phyloP scores from a whole-genome alignment of 2,113 vertebrate species.

The Catagonus wagneri region DNA sequence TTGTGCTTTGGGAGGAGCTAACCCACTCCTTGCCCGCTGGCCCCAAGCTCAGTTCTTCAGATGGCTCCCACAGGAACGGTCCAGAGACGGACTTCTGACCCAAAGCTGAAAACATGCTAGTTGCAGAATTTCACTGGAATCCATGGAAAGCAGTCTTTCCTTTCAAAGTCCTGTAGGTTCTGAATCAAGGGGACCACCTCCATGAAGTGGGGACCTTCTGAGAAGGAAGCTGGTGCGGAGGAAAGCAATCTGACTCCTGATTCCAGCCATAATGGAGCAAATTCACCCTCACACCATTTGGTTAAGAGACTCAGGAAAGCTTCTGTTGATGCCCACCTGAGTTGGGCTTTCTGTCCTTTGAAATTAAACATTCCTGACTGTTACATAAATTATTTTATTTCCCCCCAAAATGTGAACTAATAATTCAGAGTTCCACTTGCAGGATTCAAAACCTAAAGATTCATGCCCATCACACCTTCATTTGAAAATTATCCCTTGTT shows the following conservation, averaged over 20 bases:
- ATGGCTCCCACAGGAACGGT: accelerated
- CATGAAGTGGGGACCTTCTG: not conserved
- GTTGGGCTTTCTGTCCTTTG: not conserved
- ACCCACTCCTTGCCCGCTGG: accelerated
- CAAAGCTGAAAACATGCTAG: not conserved
- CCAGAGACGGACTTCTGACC: not conserved
- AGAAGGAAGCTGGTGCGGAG: not conserved
- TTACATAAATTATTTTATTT: not conserved
- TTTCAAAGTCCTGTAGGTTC: not conserved
- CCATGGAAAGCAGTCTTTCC: not conserved
- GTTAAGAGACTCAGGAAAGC: not conserved
- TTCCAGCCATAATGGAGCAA: not conserved
- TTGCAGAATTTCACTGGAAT: not conserved
- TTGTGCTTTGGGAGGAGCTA: not conserved
- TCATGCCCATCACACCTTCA: not conserved
- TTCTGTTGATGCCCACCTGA: not conserved
- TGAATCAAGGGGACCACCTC: not conserved
- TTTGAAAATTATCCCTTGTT: not conserved
- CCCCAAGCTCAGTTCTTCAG: too few species aligned
- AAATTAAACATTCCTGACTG: not conserved
- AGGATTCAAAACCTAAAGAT: not conserved
- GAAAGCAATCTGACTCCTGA: not conserved
- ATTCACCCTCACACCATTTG: accelerated
- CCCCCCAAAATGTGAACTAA: not conserved
- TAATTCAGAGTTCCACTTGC: not conserved